Evolutionary conservation across 2,797 vertebrate genomes (phyloP), one percentile per base, ranked within the genome.

Genomic region (Gambusia yucatana): DNA sequence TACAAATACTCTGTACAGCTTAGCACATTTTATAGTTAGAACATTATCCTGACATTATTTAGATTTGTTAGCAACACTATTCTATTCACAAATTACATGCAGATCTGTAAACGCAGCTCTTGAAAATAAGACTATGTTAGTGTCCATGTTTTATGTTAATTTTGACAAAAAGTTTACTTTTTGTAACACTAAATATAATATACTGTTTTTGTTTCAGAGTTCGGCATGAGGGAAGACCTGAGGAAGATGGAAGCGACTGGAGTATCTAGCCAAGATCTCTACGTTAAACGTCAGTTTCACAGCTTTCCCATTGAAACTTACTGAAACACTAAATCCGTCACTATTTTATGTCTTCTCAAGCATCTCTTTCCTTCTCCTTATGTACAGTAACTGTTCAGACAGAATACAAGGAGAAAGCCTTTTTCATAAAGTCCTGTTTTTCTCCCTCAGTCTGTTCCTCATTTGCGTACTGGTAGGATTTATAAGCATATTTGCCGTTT

Each of bases 201-300:
- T 16, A 1, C 14, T 69, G 14, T 78, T 79, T 78, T 82, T 16
- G 70, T 57, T 79, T 46, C 95, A 99, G 98, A 99, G 82, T 99
- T 99, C 3, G 98, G 98, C 0, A 97, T 98, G 86, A 97, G 94
- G 55, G 97, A 99, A 63, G 98, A 99, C 87, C 82, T 97, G 81
- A 88, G 97, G 90, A 98, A 97, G 86, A 65, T 98, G 95, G 98
- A 99, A 92, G 96, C 96, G 81, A 96, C 96, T 0, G 98, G 97
- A 0, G 94, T 98, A 72, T 97, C 97, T 61, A 98, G 97, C 83
- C 93, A 95, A 84, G 98, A 99, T 1, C 96, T 99, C 73, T 99
- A 99, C 47, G 97, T 97, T 46, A 99, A 99, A 96, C 96, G 98
- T 99, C 90, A 98, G 98, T 96, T 72, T 39, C 55, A 55, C 28